Evolutionary conservation across 1,140 invertebrate species (phyloP).

Genomic region (Drosophila leontia): DNA sequence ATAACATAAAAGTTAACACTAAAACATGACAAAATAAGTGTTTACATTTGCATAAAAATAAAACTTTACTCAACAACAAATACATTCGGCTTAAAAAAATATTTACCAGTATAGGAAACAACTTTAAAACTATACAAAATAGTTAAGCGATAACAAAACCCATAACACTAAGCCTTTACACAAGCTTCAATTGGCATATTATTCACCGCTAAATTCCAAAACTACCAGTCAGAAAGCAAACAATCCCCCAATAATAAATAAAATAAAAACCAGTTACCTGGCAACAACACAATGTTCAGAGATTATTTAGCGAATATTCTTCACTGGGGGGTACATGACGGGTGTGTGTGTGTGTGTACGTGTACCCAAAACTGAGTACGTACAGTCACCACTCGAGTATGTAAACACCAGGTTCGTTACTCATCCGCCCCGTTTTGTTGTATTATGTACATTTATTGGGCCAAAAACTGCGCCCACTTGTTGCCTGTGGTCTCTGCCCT

Average conservation of each 20-base stretch:
- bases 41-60: conserved; percentile 1
- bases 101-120: not conserved
- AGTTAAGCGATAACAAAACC: conserved; percentile 18
- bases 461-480: conserved; percentile 49
- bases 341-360: conserved; percentile 4
- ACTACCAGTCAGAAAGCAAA: conserved; percentile 27
- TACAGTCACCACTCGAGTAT: conserved; percentile 41
- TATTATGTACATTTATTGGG: conserved; percentile 27
- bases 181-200: conserved; percentile 21
- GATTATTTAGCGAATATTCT: conserved; percentile 28
- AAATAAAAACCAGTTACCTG: conserved; percentile 29
- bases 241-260: conserved; percentile 8
- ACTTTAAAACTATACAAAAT: conserved; percentile 1
- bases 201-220: conserved; percentile 41
- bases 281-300: conserved; percentile 18
- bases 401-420: conserved; percentile 42
- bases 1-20: not conserved
- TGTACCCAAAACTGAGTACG: conserved; percentile 9
- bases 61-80: not conserved
- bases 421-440: conserved; percentile 27
- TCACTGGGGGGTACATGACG: conserved; percentile 14
- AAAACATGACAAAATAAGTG: not conserved
- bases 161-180: conserved; percentile 9
- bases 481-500: conserved; percentile 6
- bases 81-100: not conserved